A percentile compares a stretch with the other conserved stretches of the same genome.
These are phyloP conservation scores for Alethe diademata DNA, from an alignment of 2,113 vertebrate species.

Conservation along the genomic window DNA sequence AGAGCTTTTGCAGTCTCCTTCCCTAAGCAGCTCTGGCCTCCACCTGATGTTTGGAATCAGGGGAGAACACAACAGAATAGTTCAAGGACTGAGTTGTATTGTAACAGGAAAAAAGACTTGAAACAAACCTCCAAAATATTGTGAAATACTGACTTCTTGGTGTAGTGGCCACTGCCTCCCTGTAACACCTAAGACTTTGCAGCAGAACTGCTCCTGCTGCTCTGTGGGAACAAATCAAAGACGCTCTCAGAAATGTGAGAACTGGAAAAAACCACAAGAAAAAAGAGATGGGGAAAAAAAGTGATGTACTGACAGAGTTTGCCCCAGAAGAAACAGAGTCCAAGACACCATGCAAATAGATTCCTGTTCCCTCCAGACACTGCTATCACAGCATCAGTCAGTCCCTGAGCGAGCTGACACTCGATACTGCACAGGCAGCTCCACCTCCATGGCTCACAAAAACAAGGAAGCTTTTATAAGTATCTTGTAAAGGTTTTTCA, in stretches of 20 bases:
- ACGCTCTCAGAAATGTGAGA: not conserved
- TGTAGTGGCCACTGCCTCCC: not conserved
- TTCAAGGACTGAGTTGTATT: rapidly evolving
- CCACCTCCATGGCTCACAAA: not conserved
- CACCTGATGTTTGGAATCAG: not conserved
- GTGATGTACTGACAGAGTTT: not conserved
- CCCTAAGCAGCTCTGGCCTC: not conserved
- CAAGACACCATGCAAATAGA: not conserved
- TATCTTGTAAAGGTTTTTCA: not conserved
- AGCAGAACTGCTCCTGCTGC: not conserved
- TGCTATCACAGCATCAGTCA: not conserved
- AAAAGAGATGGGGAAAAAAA: not conserved
- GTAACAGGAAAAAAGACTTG: rapidly evolving
- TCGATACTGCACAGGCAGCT: not conserved
- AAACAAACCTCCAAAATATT: not conserved
- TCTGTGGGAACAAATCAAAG: not conserved
- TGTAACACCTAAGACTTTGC: rapidly evolving
- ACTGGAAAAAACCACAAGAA: not conserved
- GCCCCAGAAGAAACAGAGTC: not conserved
- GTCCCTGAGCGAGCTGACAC: not conserved
- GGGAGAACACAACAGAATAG: not conserved
- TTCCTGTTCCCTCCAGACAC: not conserved
- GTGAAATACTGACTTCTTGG: not conserved
- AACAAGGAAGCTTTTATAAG: rapidly evolving
- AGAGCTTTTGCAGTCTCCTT: not conserved